phyloP scores from a whole-genome alignment of 2,797 vertebrate species.

The Tadarida brasiliensis region DNA sequence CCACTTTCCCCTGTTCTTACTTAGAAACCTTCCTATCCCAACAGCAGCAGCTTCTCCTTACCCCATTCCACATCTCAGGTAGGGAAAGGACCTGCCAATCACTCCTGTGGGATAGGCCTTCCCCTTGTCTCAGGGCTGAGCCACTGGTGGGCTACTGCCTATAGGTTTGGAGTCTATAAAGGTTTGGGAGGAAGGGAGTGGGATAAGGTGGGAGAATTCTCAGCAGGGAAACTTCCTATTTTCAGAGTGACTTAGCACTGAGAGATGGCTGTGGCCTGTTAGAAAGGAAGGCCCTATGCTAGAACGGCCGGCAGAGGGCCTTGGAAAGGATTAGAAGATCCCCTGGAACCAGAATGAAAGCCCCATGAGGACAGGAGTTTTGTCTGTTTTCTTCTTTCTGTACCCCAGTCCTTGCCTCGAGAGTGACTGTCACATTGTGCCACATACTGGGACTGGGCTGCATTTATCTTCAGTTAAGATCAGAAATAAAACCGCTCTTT shows the following conservation, averaged over 20 bases:
- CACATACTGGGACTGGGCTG: background rate
- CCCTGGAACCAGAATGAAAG: background rate
- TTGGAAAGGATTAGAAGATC: background rate
- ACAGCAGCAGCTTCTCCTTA: background rate
- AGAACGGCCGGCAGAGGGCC: too few species aligned
- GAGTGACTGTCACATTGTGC: background rate
- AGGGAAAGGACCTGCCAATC: background rate
- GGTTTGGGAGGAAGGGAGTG: background rate
- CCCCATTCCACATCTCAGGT: background rate
- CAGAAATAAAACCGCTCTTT: constrained; percentile 50
- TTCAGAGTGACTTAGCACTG: background rate
- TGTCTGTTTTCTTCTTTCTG: background rate
- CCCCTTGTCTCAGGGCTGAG: background rate
- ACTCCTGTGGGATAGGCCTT: background rate
- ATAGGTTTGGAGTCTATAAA: background rate
- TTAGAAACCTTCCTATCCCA: too few species aligned
- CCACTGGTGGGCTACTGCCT: background rate
- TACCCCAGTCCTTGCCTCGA: background rate
- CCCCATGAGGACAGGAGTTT: background rate
- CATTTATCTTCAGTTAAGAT: background rate
- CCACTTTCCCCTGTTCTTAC: background rate
- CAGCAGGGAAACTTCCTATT: background rate
- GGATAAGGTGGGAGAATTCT: background rate
- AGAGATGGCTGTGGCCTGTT: background rate
- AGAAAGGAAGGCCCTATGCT: background rate